These are phyloP conservation scores for Tetraodon nigroviridis DNA, from an alignment of 2,113 vertebrate genomes.

Conservation along the genomic window DNA sequence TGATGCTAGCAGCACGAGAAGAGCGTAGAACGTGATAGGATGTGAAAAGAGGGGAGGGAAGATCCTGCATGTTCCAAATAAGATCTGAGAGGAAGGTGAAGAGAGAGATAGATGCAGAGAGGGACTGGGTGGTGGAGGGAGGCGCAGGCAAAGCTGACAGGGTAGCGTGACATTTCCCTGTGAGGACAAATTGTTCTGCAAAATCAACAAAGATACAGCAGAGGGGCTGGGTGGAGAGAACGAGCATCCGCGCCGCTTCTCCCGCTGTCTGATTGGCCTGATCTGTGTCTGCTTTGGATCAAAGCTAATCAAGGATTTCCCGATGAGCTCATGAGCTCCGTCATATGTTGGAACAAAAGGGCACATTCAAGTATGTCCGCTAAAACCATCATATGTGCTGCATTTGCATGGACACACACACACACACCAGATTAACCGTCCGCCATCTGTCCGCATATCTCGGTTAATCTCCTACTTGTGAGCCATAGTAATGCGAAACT, in stretches of 20 bases:
- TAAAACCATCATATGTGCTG: slow-evolving; percentile 46
- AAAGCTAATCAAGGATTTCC: slow-evolving; percentile 43
- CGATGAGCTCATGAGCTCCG: slow-evolving; percentile 45
- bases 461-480: slow-evolving; percentile 63
- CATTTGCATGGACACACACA: slow-evolving; percentile 45
- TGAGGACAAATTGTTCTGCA: slow-evolving; percentile 66
- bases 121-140: slow-evolving; percentile 6
- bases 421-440: slow-evolving; percentile 42
- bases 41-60: slow-evolving; percentile 41
- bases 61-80: slow-evolving; percentile 7
- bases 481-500: slow-evolving; percentile 51
- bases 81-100: slow-evolving; percentile 23
- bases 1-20: not conserved
- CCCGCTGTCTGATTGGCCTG: slow-evolving; percentile 6
- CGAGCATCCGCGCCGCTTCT: not conserved
- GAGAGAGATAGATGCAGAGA: slow-evolving; percentile 16
- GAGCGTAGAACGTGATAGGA: slow-evolving; percentile 32
- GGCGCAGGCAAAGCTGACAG: slow-evolving; percentile 57
- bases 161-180: slow-evolving; percentile 68
- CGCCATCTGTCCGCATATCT: slow-evolving; percentile 60
- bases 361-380: slow-evolving; percentile 23
- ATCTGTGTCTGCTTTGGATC: slow-evolving; percentile 7
- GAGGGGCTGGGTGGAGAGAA: slow-evolving; percentile 30
- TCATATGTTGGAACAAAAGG: slow-evolving; percentile 27
- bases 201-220: slow-evolving; percentile 57